phyloP scores from a whole-genome alignment of 1,140 invertebrate species.

The Chelonus insularis region DNA sequence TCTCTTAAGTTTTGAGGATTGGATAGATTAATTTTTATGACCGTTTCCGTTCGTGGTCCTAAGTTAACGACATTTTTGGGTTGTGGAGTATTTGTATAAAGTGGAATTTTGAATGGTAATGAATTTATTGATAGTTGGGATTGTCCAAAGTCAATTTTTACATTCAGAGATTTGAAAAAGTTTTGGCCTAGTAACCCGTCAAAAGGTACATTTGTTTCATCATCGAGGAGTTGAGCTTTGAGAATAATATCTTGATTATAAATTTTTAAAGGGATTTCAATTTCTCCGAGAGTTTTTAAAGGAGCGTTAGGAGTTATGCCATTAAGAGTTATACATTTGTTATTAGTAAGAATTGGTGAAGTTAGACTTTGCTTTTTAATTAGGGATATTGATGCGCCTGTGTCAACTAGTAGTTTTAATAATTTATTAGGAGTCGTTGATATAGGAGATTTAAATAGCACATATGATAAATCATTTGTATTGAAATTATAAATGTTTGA shows the following conservation, averaged over 20 bases:
- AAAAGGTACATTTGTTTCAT: conserved; percentile 21
- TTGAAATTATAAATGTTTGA: background rate
- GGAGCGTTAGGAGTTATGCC: conserved; percentile 19
- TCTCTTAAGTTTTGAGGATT: background rate
- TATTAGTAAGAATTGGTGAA: conserved; percentile 9
- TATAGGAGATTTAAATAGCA: conserved; percentile 13
- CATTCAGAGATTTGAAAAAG: background rate
- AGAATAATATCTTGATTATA: background rate
- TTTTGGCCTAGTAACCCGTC: conserved; percentile 11
- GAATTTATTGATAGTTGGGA: background rate
- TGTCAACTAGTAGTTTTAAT: conserved; percentile 28
- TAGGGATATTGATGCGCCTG: conserved; percentile 23
- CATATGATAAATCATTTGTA: conserved; percentile 21
- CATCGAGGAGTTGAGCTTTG: conserved; percentile 16
- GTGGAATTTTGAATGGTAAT: background rate
- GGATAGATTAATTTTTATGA: background rate
- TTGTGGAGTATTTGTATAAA: conserved; percentile 1
- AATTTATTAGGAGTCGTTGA: conserved; percentile 5
- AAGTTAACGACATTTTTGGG: background rate
- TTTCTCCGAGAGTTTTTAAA: background rate
- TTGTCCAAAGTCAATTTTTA: conserved; percentile 5
- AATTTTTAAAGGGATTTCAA: no score
- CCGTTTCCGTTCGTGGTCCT: background rate
- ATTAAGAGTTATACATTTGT: conserved; percentile 12
- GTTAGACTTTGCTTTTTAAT: conserved; percentile 19